Base-by-base conservation (phyloP, 2,113 vertebrate genomes). In the Archocentrus centrarchus region DNA sequence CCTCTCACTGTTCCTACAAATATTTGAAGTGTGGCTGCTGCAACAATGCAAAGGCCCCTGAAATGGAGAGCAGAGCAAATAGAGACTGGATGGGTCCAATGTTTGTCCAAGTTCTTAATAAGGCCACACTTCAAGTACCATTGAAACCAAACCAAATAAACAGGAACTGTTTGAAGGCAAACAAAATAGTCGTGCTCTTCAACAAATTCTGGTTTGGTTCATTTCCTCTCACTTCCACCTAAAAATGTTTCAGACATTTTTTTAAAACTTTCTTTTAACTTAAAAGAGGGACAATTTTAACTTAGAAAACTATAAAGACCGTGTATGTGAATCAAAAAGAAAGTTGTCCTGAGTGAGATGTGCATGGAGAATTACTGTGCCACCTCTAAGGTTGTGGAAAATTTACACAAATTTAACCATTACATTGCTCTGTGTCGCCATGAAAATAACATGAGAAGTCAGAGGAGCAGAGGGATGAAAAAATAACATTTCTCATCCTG, bases 91-190 rank as follows among this genome's bases (percentile, higher is more conserved):
- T 82, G 85, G 84, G 64, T 87, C 88, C 86, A 53, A 79, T 95
- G 95, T 95, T 95, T 95, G 93, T 90, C 90, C 73, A 86, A 90
- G 70, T 93, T 92, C 94, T 95, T 95, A 95, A 94, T 95, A 93
- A 93, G 84, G 91, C 90, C 77, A 91, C 93, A 91, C 93, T 94
- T 89, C 88, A 91, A 93, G 89, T 81, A 84, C 90, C 86, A 93
- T 81, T 91, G 80, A 93, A 76, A 80, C 58, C 77, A 92, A 93
- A 90, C 79, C 81, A 95, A 94, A 91, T 91, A 93, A 88, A 90
- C 82, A 82, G 64, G 44, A 44, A 80, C 80, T 59, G 53, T 80
- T 86, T 79, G 76, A 83, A 86, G 78, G 75, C 82, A 37, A 77
- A 24, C 60, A 35, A 78, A 79, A 80, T 57, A 37, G 61, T 44